Evolutionary conservation across 1,140 invertebrate species (phyloP).

Genomic region (Caenorhabditis tropicalis): DNA sequence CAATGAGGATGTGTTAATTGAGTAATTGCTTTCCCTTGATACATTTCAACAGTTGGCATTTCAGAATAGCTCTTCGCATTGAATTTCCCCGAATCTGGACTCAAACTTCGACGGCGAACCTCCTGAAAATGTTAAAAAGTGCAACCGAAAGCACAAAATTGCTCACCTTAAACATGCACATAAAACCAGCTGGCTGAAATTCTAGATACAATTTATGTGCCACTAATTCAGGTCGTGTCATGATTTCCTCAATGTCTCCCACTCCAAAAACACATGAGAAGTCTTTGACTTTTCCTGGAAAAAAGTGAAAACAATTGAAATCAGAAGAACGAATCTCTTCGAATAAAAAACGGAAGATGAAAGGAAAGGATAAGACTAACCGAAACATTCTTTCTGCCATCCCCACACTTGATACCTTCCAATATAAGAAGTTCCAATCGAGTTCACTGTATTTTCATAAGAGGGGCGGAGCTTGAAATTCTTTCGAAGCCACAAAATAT

Average conservation of each 20-base stretch:
- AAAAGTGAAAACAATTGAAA: neutral
- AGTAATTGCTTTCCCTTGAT: conserved; percentile 31
- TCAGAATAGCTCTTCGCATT: conserved; percentile 44
- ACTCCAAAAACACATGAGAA: conserved; percentile 68
- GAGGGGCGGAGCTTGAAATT: conserved; percentile 45
- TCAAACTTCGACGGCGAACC: conserved; percentile 13
- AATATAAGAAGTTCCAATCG: conserved; percentile 49
- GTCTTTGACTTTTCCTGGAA: conserved; percentile 60
- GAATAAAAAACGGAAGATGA: conserved; percentile 18
- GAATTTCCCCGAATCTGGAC: conserved; percentile 21
- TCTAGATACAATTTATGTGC: conserved; percentile 67
- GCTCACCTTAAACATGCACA: conserved; percentile 58
- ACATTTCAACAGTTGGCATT: conserved; percentile 50
- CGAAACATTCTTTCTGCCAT: conserved; percentile 45
- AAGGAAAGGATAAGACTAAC: neutral
- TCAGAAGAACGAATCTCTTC: conserved; percentile 26
- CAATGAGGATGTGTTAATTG: conserved; percentile 47
- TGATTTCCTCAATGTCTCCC: conserved; percentile 58
- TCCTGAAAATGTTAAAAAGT: conserved; percentile 21
- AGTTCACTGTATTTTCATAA: conserved; percentile 42
- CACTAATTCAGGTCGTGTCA: conserved; percentile 62
- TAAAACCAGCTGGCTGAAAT: conserved; percentile 65
- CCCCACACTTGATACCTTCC: conserved; percentile 57
- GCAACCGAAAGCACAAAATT: neutral
- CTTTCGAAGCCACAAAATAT: conserved; percentile 46